These are phyloP conservation scores for Aurelia aurita DNA, from an alignment of 30 jellyfish, hydroid and myxozoan genomes.

Conservation along the genomic window DNA sequence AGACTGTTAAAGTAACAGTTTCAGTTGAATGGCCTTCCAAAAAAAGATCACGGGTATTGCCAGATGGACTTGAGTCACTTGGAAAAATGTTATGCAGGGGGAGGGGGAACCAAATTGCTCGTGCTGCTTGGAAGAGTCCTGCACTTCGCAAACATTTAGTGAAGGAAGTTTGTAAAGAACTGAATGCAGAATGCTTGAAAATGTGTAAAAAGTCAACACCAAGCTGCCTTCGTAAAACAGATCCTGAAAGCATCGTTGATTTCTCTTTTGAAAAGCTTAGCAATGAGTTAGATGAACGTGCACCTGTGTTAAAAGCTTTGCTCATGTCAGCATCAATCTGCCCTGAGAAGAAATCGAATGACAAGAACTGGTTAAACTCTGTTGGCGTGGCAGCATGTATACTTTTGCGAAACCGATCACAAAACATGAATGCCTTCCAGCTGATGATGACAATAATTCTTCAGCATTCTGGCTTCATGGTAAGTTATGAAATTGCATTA, in stretches of 20 bases:
- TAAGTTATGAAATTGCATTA: not conserved
- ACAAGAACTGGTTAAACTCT: constrained; percentile 1
- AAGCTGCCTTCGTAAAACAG: constrained; percentile 18
- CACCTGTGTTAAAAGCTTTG: constrained; percentile 1
- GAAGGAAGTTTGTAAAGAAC: not conserved
- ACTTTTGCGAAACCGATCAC: constrained; percentile 14
- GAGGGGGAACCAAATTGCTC: constrained; percentile 13
- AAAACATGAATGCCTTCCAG: constrained; percentile 27
- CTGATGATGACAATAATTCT: constrained; percentile 16
- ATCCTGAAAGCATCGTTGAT: not conserved
- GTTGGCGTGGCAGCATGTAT: constrained; percentile 25
- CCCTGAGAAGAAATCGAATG: not conserved
- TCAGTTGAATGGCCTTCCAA: not conserved
- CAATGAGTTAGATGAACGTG: constrained; percentile 3
- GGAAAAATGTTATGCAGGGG: constrained; percentile 44
- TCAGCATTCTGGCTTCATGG: constrained; percentile 5
- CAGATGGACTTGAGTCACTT: not conserved
- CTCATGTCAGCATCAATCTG: constrained; percentile 29
- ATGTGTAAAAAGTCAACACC: constrained; percentile 16
- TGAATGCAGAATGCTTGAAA: not conserved
- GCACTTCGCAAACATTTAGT: not conserved
- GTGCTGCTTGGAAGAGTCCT: constrained; percentile 9
- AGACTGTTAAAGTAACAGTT: not conserved
- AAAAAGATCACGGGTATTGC: not conserved
- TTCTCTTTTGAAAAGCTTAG: constrained; percentile 14